Base-by-base conservation (phyloP, 2,113 vertebrate genomes). In the Shinisaurus crocodilurus region DNA sequence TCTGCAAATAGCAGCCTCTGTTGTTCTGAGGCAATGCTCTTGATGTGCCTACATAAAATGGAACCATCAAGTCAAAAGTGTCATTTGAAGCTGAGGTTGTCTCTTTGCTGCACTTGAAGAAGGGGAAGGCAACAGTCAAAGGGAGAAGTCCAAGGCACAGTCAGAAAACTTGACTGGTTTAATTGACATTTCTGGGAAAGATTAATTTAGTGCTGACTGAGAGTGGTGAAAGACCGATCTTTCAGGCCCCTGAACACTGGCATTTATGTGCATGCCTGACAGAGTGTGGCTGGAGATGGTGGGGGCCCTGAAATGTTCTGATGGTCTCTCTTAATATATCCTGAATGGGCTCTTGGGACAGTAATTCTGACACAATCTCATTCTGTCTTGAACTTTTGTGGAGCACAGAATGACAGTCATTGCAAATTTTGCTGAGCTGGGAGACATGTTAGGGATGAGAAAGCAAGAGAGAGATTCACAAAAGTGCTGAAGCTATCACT, bases 131-230 rank as follows among this genome's bases (percentile, higher is more conserved):
- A 89, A 60, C 5, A 32, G 82, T 86, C 89, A 86, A 87, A 91
- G 84, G 45, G 92, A 92, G 82, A 82, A 5, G 67, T 77, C 82
- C 48, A 89, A 94, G 94, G 93, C 88, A 60, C 50, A 72, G 89
- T 86, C 79, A 89, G 57, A 90, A 90, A 88, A 89, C 7, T 12
- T 63, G 90, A 77, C 88, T 1, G 0, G 1, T 90, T 89, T 94
- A 93, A 93, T 90, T 93, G 94, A 87, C 94, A 90, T 92, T 95
- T 93, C 63, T 91, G 74, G 94, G 89, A 88, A 89, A 72, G 91
- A 96, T 94, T 93, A 92, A 94, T 92, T 92, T 89, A 90, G 48
- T 57, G 50, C 82, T 93, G n/a, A n/a, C 48, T 89, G 82, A 90
- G 89, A 86, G 67, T 88, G 89, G 84, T 88, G 77, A 57, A 70